Conservation (phyloP, 2,888 invertebrate species). For the Gari tellinella region DNA sequence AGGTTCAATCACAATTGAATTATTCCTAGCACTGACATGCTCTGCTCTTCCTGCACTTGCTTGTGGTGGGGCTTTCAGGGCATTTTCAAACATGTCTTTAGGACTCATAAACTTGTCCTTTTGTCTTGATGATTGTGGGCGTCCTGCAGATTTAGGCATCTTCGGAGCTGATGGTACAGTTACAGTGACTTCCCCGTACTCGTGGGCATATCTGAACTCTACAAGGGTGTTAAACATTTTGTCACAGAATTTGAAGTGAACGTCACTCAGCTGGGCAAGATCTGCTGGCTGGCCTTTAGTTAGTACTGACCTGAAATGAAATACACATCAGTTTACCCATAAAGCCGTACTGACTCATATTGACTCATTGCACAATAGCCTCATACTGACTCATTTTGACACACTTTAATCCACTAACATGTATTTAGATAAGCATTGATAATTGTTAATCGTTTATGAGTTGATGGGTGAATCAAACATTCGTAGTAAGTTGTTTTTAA, state of each 20-base stretch:
- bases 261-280: conserved; percentile 48
- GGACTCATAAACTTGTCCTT: conserved; percentile 60
- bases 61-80: conserved; percentile 39
- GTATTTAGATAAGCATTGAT: no score
- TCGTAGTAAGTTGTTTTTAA: no score
- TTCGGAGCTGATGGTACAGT: conserved; percentile 67
- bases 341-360: no score
- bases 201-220: conserved; percentile 79
- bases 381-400: no score
- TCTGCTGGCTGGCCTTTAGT: not conserved
- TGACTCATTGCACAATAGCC: no score
- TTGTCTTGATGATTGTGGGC: conserved; percentile 58
- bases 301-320: not conserved
- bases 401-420: no score
- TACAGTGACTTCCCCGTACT: conserved; percentile 77
- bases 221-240: conserved; percentile 73
- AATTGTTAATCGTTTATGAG: no score
- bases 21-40: not conserved
- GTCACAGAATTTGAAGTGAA: conserved; percentile 74
- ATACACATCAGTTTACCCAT: no score
- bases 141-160: conserved; percentile 65
- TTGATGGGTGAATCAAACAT: no score
- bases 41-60: not conserved
- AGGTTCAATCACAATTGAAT: not conserved
- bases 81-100: conserved; percentile 71